Evolutionary conservation across 2,113 vertebrate genomes (phyloP), one percentile per base, ranked within the genome.

Genomic region (Periophthalmodon schlosseri): DNA sequence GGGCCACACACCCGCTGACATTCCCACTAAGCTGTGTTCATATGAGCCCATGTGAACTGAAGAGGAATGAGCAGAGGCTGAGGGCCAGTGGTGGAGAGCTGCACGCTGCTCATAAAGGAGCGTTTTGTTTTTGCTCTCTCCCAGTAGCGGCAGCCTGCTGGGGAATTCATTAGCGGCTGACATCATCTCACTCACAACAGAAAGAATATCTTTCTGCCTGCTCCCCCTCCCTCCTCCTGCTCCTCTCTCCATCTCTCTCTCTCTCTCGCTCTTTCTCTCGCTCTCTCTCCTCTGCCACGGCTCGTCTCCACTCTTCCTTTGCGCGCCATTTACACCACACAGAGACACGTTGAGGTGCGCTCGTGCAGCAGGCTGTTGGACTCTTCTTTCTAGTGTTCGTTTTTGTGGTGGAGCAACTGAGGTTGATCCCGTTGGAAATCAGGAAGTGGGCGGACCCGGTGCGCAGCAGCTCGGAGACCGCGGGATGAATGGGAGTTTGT

Each of bases 131-230:
- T 88, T 81, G 88, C 80, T 89, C 84, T 86, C 84, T 90, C 87
- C 77, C 77, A 83, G 89, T 86, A 89, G 91, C 91, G 89, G 92
- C 91, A 89, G 84, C 91, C 92, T 91, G 82, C 90, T 91, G 90
- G 90, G 90, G 88, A 93, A 93, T 93, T 92, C 91, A 94, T 93
- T 91, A 91, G 81, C 71, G 69, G 83, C 91, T 94, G 93, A 94
- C 93, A 93, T 94, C 92, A 93, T 92, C 87, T 90, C 87, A 86
- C 84, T 87, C 89, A 76, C 82, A 79, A 66, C 65, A 73, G 81
- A 92, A 87, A 93, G 87, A 90, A 90, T 91, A 92, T 91, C 84
- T 87, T 90, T 92, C 92, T 92, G 85, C 76, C 87, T 81, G 76
- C 86, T 81, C 85, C 86, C 82, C 84, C 76, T 73, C 74, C 50